phyloP scores from a whole-genome alignment of 2,888 invertebrate species.

The Pyralis farinalis region DNA sequence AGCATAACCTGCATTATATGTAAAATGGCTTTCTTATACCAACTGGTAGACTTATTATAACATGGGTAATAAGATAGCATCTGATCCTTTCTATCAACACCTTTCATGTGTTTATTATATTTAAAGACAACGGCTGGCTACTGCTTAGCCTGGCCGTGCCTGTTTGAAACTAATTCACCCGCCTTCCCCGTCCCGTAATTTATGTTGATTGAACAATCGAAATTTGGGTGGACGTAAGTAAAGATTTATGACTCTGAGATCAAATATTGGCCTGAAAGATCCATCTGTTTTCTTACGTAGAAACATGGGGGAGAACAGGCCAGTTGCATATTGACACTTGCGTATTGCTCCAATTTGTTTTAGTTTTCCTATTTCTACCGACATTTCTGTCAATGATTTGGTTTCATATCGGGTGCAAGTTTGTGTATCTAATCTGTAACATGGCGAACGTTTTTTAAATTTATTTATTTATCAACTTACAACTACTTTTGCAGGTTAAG shows the following conservation, averaged over 20 bases:
- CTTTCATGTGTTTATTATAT: too few relatives aligned
- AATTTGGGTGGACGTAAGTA: conserved; percentile 15
- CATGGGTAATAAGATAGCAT: too few relatives aligned
- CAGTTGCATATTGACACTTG: conserved; percentile 7
- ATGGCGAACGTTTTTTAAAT: conserved; percentile 8
- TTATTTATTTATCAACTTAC: too few relatives aligned
- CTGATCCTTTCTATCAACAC: too few relatives aligned
- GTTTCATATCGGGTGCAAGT: conserved; percentile 6
- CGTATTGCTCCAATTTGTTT: conserved; percentile 4
- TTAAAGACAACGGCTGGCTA: too few relatives aligned
- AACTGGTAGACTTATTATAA: too few relatives aligned
- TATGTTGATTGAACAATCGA: conserved; percentile 13
- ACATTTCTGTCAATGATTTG: conserved; percentile 5
- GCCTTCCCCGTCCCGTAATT: conserved; percentile 12
- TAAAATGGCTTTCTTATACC: too few relatives aligned
- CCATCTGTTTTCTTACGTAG: conserved; percentile 15
- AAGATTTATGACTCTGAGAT: conserved; percentile 17
- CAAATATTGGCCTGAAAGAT: conserved; percentile 13
- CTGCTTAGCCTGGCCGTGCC: too few relatives aligned
- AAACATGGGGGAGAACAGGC: conserved; percentile 17
- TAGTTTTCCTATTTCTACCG: conserved; percentile 8
- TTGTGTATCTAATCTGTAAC: conserved; percentile 2
- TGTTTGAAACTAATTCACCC: too few relatives aligned
- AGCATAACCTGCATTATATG: too few relatives aligned
- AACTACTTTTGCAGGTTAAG: too few relatives aligned